Base-by-base conservation (phyloP, 35 echinoderm and acorn worm genomes). In the Holothuria glaberrima region DNA sequence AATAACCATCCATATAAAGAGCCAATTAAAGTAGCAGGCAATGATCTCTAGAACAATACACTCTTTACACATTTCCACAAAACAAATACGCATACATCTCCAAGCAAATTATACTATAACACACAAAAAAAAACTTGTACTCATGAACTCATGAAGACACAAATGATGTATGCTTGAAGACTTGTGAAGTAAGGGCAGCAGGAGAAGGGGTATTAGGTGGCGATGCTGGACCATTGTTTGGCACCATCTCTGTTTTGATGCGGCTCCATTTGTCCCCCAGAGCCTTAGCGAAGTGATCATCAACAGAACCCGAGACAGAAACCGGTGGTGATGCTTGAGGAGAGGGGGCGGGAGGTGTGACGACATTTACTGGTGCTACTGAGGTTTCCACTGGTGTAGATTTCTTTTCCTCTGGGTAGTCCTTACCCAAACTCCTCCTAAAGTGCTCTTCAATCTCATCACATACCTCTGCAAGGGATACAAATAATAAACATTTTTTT, bases 201-300 rank as follows among this genome's bases (percentile, higher is more conserved):
- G 86, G 92, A 27, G 73, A 89, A 30, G 76, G 67, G 7, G 30
- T 88, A 58, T 70, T 82, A 7, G 78, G 86, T 24, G 93, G 89
- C n/a, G 93, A 94, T 63, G 86, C 64, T 69, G 86, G n/a, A 75
- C 60, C 22, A 75, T 52, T 56, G 74, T 48, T 74, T n/a, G 75
- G 89, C 21, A 68, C 84, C 20, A 94, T 87, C 6, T 91, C 92
- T 4, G 91, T 89, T 76, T 95, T 94, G 64, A 99, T 93, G 36
- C 90, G 88, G 22, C 86, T 90, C 97, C 97, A 99, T 72, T 99
- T 95, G 34, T 99, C 97, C 26, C 97, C 97, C 13, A 99, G 79
- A 0, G 97, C 97, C 71, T 99, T 94, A 54, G 97, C 97, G 73
- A 99, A 99, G 71, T 99, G 97, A 48, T 99, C 97, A 41, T 99